phyloP scores from a whole-genome alignment of 2,888 invertebrate genomes.

The Cerastis rubricosa region DNA sequence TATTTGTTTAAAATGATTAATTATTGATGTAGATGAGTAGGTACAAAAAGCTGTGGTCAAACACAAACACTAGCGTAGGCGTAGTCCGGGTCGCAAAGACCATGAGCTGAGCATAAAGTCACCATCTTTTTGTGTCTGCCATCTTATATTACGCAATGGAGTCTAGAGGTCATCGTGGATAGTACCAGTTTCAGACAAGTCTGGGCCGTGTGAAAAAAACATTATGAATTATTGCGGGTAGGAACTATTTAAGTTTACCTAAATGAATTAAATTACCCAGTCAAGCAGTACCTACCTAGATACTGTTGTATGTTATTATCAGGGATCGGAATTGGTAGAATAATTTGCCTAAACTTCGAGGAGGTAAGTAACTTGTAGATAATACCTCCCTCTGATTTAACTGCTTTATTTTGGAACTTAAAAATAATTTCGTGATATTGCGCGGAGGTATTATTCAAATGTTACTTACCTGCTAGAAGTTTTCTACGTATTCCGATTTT shows the following conservation, averaged over 20 bases:
- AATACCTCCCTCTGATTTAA: no score
- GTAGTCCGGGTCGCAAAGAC: constrained; percentile 24
- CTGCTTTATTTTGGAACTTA: no score
- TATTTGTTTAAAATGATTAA: background rate
- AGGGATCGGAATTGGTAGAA: no score
- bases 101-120: constrained; percentile 6
- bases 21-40: background rate
- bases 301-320: background rate
- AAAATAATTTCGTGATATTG: no score
- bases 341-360: no score
- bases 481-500: no score
- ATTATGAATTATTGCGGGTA: constrained; percentile 25
- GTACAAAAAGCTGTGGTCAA: background rate
- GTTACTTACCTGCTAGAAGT: no score
- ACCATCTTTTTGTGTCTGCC: constrained; percentile 56
- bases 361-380: no score
- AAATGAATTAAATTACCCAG: constrained; percentile 9
- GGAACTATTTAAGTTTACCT: background rate
- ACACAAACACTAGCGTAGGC: constrained; percentile 33
- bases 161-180: constrained; percentile 54
- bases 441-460: no score
- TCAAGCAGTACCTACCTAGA: background rate
- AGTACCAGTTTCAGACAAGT: constrained; percentile 41
- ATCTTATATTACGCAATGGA: constrained; percentile 47
- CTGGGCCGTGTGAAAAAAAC: constrained; percentile 49